Evolutionary conservation across 2,888 invertebrate genomes (phyloP), one percentile per base, ranked within the genome.

Genomic region (Tanypteryx hageni): DNA sequence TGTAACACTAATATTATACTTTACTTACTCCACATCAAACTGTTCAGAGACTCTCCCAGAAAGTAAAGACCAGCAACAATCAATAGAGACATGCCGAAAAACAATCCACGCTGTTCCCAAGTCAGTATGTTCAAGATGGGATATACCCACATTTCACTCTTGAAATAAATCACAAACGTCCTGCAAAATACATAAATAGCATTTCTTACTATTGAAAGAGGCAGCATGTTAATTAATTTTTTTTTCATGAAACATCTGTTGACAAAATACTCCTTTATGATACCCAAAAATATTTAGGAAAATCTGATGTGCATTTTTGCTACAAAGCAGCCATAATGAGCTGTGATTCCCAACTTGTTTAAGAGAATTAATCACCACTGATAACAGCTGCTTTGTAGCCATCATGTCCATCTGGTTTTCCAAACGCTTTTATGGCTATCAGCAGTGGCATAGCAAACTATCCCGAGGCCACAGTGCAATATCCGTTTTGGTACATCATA

Each of bases 71-170:
- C 94, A 93, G 96, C 95, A 22, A 96, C 96, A 93, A 98, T 96
- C 5, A 95, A 95, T 89, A 98, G 95, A 93, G 97, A 96, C 16
- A 96, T 96, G 14, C 96, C 93, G 94, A 98, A 97, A 95, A 99
- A 99, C 14, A 96, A 94, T 92, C 97, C 95, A 94, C 98, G 96
- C 93, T 97, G 95, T 18, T 97, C 97, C 94, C 97, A 95, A 94
- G 97, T 96, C 84, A 99, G 95, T 0, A 98, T 97, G 93, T 97
- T 96, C 93, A 99, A 96, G 85, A 99, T 96, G 0, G 99, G 99
- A 95, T 99, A 99, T 0, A 99, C 98, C 99, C 99, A 99, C 93
- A 97, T 95, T 82, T 98, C 97, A 57, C 97, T 97, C 93, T 96
- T 96, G 93, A 96, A 96, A 94, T 97, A 97, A 92, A 98, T 97